Evolutionary conservation across 2,113 vertebrate genomes (phyloP).

Genomic region (Rousettus leschenaultii): DNA sequence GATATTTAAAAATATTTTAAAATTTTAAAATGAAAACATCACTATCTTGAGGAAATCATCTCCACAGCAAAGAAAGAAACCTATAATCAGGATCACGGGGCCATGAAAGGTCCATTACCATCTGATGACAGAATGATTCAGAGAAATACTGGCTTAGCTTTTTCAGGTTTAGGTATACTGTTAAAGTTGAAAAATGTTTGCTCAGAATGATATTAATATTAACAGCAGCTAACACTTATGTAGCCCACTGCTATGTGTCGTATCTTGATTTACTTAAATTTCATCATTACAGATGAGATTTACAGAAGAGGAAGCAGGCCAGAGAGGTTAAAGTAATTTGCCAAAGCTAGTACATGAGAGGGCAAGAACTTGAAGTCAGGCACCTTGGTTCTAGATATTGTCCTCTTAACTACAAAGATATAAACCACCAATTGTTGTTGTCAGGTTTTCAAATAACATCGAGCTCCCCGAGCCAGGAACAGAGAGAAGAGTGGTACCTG

Average conservation of each 20-base stretch:
- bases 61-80: background rate
- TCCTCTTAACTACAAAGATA: background rate
- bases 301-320: slow-evolving; percentile 18
- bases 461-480: background rate
- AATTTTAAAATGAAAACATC: background rate
- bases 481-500: slow-evolving; percentile 77
- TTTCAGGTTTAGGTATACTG: background rate
- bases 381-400: background rate
- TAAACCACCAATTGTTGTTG: background rate
- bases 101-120: background rate
- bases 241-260: background rate
- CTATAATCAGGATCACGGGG: background rate
- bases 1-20: slow-evolving; percentile 41
- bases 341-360: background rate
- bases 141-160: slow-evolving; percentile 8
- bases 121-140: background rate
- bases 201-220: slow-evolving; percentile 32
- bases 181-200: background rate
- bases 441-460: slow-evolving; percentile 17
- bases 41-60: slow-evolving; percentile 21
- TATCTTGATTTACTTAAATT: slow-evolving; percentile 14
- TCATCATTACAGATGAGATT: background rate
- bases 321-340: slow-evolving; percentile 2
- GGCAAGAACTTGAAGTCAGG: background rate
- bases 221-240: background rate